Base-by-base conservation (phyloP, 2,888 invertebrate genomes). In the Philaethria dido region DNA sequence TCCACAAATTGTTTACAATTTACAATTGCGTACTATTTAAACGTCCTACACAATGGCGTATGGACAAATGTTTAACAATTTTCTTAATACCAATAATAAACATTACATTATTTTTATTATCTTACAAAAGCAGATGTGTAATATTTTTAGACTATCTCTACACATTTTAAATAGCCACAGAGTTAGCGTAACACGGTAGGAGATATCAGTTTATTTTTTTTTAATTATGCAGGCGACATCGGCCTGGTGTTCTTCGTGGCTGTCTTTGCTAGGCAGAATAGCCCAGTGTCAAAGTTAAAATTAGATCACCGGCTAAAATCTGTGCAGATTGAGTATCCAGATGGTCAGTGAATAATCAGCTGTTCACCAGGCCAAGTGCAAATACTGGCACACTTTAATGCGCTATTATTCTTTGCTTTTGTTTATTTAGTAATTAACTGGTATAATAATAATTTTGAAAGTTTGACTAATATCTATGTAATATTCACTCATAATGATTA, bases 341-440 rank as follows among this genome's bases (percentile, higher is more conserved):
- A 77, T 75, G 85, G 84, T 85, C 85, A 86, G 84, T 87, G 83
- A 86, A 86, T 83, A 85, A 82, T 86, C 91, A 90, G 91, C 89
- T 91, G 91, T 78, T 69, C n/a, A n/a, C n/a, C n/a, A n/a, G n/a
- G n/a, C n/a, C n/a, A n/a, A n/a, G n/a, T n/a, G n/a, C n/a, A n/a
- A n/a, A n/a, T n/a, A n/a, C n/a, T n/a, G n/a, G n/a, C n/a, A n/a
- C n/a, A n/a, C n/a, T n/a, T n/a, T n/a, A n/a, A n/a, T n/a, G n/a
- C n/a, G n/a, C n/a, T n/a, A n/a, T n/a, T n/a, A n/a, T n/a, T n/a
- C n/a, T n/a, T n/a, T n/a, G n/a, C n/a, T n/a, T n/a, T n/a, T n/a
- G n/a, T 52, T 16, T 18, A 4, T 2, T 52, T 29, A 52, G 11
- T 16, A 29, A 9, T 52, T 29, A 52, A 29, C 3, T 29, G 6